Evolutionary conservation across 1,140 invertebrate genomes (phyloP), one percentile per base, ranked within the genome.

Genomic region (Pararge aegeria): DNA sequence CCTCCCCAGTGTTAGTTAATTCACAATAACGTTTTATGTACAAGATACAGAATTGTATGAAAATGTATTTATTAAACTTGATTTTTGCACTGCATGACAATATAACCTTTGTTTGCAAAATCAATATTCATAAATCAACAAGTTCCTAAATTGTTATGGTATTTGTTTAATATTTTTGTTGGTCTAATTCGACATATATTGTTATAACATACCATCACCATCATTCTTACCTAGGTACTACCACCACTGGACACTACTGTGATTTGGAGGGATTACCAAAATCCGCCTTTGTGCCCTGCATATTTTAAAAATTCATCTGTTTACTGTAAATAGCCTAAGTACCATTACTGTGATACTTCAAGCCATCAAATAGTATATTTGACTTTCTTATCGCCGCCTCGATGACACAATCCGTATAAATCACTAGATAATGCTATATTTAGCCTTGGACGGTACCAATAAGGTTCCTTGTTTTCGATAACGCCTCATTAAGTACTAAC

Each of bases 401-500:
- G 40, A 46, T 55, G 40, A 55, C 53, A 55, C 40, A 37, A 53
- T 42, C 34, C 37, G 12, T 30, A 38, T 24, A 4, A 51, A 50
- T n/a, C 15, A 58, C n/a, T 29, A 59, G 3, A 13, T 21, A 49
- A 52, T 44, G 27, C 16, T 12, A 27, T 51, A 46, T 59, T 44
- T 34, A 44, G 50, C n/a, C 57, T 52, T 24, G 50, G 48, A 59
- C 53, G 30, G 13, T 6, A 29, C 44, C 13, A 49, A 49, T 37
- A 53, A 48, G 15, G 51, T 49, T 21, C 54, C 27, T 46, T 55
- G 54, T 55, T 55, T 55, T 55, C 54, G 44, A 37, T 37, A 46
- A 49, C 19, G 44, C 30, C 27, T 24, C 13, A 20, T 48, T 37
- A 21, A 38, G 29, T 27, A 34, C 52, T 19, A 40, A 50, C 53